Percentiles rank a stretch among this genome's conserved stretches.
Evolutionary conservation across 2,888 invertebrate genomes (phyloP).

Genomic region (Chaetoderma sp.): DNA sequence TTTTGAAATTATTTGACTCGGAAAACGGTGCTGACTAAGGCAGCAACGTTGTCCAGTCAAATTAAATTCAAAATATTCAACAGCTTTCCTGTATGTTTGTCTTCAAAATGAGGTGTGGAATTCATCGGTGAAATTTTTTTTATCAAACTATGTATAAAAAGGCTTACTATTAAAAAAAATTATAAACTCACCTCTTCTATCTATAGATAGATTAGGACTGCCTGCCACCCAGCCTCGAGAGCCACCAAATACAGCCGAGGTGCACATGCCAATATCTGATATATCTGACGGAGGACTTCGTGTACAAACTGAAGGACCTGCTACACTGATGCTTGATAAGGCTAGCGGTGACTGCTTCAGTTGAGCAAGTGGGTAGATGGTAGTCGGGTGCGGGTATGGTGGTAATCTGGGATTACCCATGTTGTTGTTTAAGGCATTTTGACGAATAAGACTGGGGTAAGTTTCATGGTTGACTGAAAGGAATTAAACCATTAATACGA

Average conservation of each 20-base stretch:
- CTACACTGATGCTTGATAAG: slow-evolving; percentile 36
- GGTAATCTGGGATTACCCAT: slow-evolving; percentile 86
- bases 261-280: slow-evolving; percentile 77
- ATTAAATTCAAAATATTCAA: no score
- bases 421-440: slow-evolving; percentile 61
- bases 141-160: no score
- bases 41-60: no score
- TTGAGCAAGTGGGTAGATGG: slow-evolving; percentile 86
- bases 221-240: slow-evolving; percentile 79
- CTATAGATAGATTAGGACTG: slow-evolving; percentile 61
- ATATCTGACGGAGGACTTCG: slow-evolving; percentile 68
- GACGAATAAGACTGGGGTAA: slow-evolving; percentile 57
- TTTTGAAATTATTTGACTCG: no score
- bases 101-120: no score
- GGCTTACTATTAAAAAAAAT: no score
- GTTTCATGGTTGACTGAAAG: slow-evolving; percentile 50
- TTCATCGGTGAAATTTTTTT: no score
- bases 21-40: no score
- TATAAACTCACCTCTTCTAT: slow-evolving; percentile 49
- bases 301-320: slow-evolving; percentile 36
- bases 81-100: no score
- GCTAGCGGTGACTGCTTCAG: slow-evolving; percentile 73
- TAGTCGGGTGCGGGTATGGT: slow-evolving; percentile 88
- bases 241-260: slow-evolving; percentile 84
- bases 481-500: no score